Conservation (phyloP, 2,797 vertebrate species). For the Acanthiza pusilla region DNA sequence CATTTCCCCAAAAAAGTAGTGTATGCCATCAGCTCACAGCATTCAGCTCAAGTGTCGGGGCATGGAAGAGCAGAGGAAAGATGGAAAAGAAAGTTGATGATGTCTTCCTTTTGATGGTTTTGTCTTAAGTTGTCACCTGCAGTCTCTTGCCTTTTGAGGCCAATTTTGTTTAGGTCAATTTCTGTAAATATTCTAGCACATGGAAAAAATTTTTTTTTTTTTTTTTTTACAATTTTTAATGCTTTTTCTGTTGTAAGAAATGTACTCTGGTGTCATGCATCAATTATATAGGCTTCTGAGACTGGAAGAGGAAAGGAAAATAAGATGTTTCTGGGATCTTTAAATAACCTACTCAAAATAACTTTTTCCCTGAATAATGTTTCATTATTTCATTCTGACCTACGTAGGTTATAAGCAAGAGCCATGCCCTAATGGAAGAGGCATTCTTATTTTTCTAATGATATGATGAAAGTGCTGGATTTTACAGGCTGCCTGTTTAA, state of each 20-base stretch:
- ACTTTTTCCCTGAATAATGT: background rate
- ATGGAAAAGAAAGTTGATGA: background rate
- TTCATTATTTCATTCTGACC: constrained; percentile 1
- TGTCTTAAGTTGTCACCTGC: background rate
- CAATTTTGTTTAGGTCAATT: background rate
- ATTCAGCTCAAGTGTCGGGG: background rate
- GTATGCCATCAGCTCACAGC: background rate
- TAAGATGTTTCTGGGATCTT: background rate
- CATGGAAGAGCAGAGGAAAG: background rate
- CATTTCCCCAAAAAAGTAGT: background rate
- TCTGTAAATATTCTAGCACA: background rate
- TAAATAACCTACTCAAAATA: background rate
- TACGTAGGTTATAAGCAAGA: background rate
- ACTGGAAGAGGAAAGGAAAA: background rate
- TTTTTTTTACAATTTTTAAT: background rate
- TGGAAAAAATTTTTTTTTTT: background rate
- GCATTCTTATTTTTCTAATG: background rate
- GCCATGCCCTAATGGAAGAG: background rate
- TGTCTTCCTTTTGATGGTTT: background rate
- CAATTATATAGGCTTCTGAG: background rate
- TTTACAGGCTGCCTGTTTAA: background rate
- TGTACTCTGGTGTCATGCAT: background rate
- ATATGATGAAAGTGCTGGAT: background rate
- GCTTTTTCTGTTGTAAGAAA: background rate
- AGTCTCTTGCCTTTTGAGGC: background rate